These are phyloP conservation scores for Elephantulus edwardii DNA, from an alignment of 2,113 vertebrate species.

Conservation along the genomic window DNA sequence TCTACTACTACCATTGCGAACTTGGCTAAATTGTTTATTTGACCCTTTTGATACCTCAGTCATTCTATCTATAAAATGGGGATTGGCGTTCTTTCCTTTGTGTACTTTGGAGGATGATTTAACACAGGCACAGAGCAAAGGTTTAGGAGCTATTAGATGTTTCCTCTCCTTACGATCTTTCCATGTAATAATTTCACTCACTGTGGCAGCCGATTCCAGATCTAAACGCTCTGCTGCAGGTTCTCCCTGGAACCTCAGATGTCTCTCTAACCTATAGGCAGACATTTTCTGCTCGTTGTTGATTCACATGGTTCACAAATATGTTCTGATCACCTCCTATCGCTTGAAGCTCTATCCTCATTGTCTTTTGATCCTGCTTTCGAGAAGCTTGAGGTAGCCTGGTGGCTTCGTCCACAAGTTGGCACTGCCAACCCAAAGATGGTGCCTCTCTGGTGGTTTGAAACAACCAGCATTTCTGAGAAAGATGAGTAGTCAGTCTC, in stretches of 20 bases:
- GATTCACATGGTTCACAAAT: neutral
- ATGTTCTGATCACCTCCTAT: fast-evolving
- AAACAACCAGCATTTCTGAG: too few species aligned
- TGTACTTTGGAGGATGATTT: neutral
- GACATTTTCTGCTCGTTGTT: neutral
- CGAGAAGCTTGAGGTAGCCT: too few species aligned
- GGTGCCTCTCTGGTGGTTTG: too few species aligned
- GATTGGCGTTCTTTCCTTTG: neutral
- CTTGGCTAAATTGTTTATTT: neutral
- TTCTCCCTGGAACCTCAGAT: neutral
- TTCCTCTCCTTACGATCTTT: neutral
- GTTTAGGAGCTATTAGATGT: neutral
- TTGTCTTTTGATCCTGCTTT: neutral
- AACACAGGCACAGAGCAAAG: neutral
- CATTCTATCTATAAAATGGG: neutral
- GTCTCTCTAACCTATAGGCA: neutral
- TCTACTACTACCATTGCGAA: neutral
- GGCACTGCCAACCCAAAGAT: too few species aligned
- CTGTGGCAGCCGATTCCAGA: neutral
- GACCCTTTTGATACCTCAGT: neutral
- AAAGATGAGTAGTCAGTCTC: too few species aligned
- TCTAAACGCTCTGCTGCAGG: neutral
- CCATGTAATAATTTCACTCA: neutral
- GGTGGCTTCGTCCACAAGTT: too few species aligned
- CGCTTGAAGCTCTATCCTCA: neutral